Conservation (phyloP, 23 tunicate species). For the Diplosoma virens region DNA sequence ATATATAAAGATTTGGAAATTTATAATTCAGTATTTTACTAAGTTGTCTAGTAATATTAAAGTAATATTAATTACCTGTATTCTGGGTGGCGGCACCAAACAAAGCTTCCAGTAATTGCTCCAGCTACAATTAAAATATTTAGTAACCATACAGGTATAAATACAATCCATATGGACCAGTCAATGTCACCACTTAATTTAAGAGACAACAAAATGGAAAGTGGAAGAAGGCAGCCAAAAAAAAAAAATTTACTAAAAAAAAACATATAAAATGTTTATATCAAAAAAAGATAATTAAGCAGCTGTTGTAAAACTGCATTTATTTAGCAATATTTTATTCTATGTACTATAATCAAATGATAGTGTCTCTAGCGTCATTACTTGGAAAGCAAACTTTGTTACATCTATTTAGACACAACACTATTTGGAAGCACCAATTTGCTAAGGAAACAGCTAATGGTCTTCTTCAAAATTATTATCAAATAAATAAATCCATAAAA, state of each 20-base stretch:
- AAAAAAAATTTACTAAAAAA: conserved; percentile 81
- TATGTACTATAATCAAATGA: not conserved
- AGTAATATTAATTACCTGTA: conserved; percentile 50
- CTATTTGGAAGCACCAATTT: no score
- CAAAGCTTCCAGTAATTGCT: conserved; percentile 71
- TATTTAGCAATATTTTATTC: not conserved
- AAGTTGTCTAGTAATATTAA: no score
- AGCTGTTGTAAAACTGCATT: not conserved
- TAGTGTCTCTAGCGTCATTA: no score
- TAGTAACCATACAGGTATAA: conserved; percentile 75
- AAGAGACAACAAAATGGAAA: conserved; percentile 69
- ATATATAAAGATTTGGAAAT: no score
- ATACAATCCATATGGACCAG: conserved; percentile 71
- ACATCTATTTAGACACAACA: no score
- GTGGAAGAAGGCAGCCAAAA: conserved; percentile 74
- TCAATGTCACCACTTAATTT: conserved; percentile 54
- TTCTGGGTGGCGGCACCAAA: conserved; percentile 85
- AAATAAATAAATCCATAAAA: no score
- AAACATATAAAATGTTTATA: not conserved
- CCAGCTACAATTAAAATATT: conserved; percentile 61
- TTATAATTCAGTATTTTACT: no score
- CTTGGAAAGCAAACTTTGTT: no score
- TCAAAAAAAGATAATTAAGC: not conserved
- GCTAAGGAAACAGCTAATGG: no score
- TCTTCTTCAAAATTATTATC: no score